Conservation (phyloP, 1,140 invertebrate genomes). For the Periplaneta americana region DNA sequence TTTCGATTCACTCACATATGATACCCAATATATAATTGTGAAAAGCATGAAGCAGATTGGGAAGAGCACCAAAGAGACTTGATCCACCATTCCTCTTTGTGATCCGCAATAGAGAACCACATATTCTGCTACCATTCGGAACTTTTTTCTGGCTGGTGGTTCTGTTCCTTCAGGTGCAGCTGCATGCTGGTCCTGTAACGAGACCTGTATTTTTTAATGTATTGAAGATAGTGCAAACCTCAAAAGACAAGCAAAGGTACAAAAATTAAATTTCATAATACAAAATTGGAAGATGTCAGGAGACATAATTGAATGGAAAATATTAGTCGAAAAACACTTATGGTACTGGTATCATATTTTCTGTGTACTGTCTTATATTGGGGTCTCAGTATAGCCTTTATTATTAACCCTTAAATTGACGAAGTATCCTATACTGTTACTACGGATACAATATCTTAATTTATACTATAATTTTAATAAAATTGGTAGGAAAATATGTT, state of each 20-base stretch:
- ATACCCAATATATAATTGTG: conserved; percentile 62
- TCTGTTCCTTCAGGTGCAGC: background rate
- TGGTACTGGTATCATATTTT: no score
- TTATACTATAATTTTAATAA: no score
- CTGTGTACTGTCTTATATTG: no score
- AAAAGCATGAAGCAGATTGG: conserved; percentile 60
- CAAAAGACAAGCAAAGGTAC: background rate
- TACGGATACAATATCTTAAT: no score
- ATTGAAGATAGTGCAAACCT: background rate
- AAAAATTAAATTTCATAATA: background rate
- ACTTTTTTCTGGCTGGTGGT: conserved; percentile 24
- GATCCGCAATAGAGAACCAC: conserved; percentile 51
- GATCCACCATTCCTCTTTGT: conserved; percentile 47
- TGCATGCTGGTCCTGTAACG: background rate
- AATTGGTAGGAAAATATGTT: no score
- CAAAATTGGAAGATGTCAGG: background rate
- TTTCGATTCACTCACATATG: conserved; percentile 50
- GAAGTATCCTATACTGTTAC: no score
- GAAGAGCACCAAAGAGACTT: conserved; percentile 57
- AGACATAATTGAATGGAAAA: no score
- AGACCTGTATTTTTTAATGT: background rate
- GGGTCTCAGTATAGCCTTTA: no score
- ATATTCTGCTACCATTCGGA: conserved; percentile 39
- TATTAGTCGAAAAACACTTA: no score
- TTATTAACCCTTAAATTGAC: no score